phyloP scores from a whole-genome alignment of 1,140 invertebrate genomes.

The Drosophila willistoni region DNA sequence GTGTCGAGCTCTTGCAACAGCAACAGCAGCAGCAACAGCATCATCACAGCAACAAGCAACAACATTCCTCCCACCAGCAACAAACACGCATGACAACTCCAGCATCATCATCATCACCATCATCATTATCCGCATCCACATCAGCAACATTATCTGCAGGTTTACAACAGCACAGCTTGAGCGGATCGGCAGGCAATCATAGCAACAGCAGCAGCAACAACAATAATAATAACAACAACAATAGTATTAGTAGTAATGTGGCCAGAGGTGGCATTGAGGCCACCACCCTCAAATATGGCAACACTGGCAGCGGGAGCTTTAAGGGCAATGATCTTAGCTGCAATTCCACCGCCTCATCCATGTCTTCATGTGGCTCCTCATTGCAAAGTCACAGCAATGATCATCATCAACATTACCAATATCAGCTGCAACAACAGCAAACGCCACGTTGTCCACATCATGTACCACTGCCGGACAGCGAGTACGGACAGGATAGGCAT shows the following conservation, averaged over 20 bases:
- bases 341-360: constrained; percentile 38
- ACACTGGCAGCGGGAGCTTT: constrained; percentile 70
- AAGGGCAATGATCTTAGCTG: constrained; percentile 50
- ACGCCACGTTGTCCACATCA: constrained; percentile 85
- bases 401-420: constrained; percentile 82
- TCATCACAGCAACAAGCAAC: constrained; percentile 68
- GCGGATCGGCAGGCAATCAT: constrained; percentile 33
- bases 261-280: constrained; percentile 76
- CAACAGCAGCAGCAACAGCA: constrained; percentile 57
- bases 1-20: constrained; percentile 67
- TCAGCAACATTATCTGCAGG: constrained; percentile 69
- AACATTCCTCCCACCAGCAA: constrained; percentile 73
- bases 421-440: constrained; percentile 81
- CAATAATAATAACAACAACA: constrained; percentile 56
- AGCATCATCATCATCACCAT: constrained; percentile 34
- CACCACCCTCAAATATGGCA: constrained; percentile 75
- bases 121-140: constrained; percentile 42
- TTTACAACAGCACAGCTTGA: constrained; percentile 33
- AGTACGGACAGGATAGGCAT: constrained; percentile 85
- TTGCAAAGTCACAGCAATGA: constrained; percentile 75
- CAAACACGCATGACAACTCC: constrained; percentile 73
- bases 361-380: constrained; percentile 60
- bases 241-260: constrained; percentile 76
- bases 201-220: constrained; percentile 27
- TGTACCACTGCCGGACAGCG: constrained; percentile 86